Evolutionary conservation across 2,888 invertebrate species (phyloP).

Genomic region (Octonoba sinensis): DNA sequence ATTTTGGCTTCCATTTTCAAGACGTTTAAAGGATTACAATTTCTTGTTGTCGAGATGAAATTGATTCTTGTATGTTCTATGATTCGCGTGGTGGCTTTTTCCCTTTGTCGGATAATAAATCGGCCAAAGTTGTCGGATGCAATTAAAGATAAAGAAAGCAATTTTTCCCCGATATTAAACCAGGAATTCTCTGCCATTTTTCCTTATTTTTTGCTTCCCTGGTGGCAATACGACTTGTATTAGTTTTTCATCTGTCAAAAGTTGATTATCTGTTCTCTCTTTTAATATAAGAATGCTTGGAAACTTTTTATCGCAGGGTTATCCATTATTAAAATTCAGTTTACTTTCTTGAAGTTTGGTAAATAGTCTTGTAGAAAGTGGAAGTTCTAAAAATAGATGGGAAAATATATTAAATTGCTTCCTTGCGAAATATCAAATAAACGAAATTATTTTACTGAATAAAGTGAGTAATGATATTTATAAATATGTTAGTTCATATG

Average conservation of each 20-base stretch:
- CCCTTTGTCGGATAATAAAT: slow-evolving; percentile 34
- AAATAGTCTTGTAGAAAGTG: background rate
- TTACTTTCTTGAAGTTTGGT: too few species aligned
- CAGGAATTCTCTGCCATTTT: slow-evolving; percentile 42
- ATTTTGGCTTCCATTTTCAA: slow-evolving; percentile 25
- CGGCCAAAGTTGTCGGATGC: slow-evolving; percentile 49
- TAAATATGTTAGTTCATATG: too few species aligned
- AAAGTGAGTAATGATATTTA: too few species aligned
- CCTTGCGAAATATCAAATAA: too few species aligned
- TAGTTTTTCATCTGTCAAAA: slow-evolving; percentile 48
- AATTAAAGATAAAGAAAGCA: slow-evolving; percentile 57
- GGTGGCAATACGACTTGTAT: slow-evolving; percentile 22
- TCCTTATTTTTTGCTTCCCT: slow-evolving; percentile 11
- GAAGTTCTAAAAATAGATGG: background rate
- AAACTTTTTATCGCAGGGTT: too few species aligned
- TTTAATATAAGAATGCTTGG: too few species aligned
- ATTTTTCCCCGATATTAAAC: slow-evolving; percentile 49
- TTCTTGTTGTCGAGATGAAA: slow-evolving; percentile 20
- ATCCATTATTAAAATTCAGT: too few species aligned
- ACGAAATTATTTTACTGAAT: too few species aligned
- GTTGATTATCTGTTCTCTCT: slow-evolving; percentile 12
- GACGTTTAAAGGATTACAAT: slow-evolving; percentile 33
- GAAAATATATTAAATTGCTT: too few species aligned
- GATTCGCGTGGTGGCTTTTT: slow-evolving; percentile 8
- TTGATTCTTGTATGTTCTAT: slow-evolving; percentile 24